Percentiles rank a stretch among this genome's conserved stretches.
Conservation (phyloP, 2,797 vertebrate genomes). For the Chromis chromis region DNA sequence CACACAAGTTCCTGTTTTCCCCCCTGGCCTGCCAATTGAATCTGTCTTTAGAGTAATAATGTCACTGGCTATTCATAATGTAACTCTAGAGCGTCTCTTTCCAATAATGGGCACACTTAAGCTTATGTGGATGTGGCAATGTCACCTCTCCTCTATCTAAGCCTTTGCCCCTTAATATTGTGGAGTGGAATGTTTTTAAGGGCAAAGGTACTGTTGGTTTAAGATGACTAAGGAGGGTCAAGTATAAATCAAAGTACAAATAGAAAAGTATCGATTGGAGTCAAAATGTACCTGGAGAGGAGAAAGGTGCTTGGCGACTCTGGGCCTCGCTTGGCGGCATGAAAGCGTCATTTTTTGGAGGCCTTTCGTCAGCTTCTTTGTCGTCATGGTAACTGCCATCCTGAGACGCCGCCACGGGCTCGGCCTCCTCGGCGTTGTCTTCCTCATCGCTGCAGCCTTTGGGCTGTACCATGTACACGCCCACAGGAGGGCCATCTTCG, state of each 20-base stretch:
- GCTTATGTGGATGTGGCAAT: slow-evolving; percentile 73
- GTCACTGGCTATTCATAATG: slow-evolving; percentile 81
- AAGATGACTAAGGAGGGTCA: slow-evolving; percentile 11
- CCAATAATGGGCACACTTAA: slow-evolving; percentile 75
- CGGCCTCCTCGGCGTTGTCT: slow-evolving; percentile 86
- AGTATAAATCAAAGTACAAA: slow-evolving; percentile 25
- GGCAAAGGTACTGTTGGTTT: slow-evolving; percentile 51
- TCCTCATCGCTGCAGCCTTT: slow-evolving; percentile 97
- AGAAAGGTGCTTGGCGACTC: slow-evolving; percentile 85
- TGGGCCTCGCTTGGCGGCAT: slow-evolving; percentile 80
- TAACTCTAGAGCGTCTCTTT: slow-evolving; percentile 79
- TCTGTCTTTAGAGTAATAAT: slow-evolving; percentile 77
- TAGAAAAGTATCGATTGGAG: background rate
- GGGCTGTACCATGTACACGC: slow-evolving; percentile 98
- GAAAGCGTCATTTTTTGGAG: slow-evolving; percentile 86
- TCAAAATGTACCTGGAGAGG: slow-evolving; percentile 83
- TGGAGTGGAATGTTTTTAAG: slow-evolving; percentile 60
- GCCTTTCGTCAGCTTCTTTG: slow-evolving; percentile 86
- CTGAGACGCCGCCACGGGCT: slow-evolving; percentile 78
- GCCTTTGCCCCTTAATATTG: slow-evolving; percentile 56
- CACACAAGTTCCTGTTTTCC: slow-evolving; percentile 74
- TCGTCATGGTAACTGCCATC: slow-evolving; percentile 86
- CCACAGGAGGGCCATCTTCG: slow-evolving; percentile 90
- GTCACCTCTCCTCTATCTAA: slow-evolving; percentile 59
- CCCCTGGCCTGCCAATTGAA: slow-evolving; percentile 63